Evolutionary conservation across 2,888 invertebrate genomes (phyloP).

Genomic region (Andrena hattorfiana): DNA sequence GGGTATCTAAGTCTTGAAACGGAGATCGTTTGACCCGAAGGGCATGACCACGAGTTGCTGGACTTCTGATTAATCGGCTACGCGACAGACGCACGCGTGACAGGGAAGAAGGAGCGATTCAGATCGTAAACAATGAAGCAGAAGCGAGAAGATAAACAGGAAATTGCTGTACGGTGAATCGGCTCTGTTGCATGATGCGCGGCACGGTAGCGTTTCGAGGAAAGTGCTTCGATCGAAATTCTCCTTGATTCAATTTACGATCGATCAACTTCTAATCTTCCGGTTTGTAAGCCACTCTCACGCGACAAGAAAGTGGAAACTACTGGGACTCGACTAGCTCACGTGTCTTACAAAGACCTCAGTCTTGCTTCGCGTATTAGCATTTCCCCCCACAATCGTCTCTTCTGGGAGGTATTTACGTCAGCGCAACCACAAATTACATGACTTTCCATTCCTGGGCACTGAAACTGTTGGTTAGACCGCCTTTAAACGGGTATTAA

Average conservation of each 20-base stretch:
- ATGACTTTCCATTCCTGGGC: not conserved
- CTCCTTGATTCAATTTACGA: not conserved
- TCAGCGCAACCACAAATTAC: slow-evolving; percentile 4
- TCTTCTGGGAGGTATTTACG: slow-evolving; percentile 11
- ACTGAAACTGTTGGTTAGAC: not conserved
- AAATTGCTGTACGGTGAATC: slow-evolving; percentile 1
- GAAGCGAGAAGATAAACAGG: slow-evolving; percentile 1
- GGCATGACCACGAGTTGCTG: not conserved
- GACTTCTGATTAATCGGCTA: not conserved
- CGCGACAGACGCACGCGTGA: not conserved
- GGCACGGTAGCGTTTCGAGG: slow-evolving; percentile 6
- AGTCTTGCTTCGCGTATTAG: not conserved
- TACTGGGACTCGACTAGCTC: not conserved
- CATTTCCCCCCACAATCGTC: slow-evolving; percentile 4
- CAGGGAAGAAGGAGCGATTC: not conserved
- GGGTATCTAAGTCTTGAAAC: not conserved
- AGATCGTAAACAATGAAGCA: not conserved
- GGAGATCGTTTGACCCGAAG: not conserved
- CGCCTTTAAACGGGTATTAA: not conserved
- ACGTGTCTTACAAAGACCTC: slow-evolving; percentile 2
- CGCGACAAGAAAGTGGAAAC: not conserved
- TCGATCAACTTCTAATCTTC: not conserved
- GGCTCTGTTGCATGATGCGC: slow-evolving; percentile 24
- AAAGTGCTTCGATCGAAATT: not conserved
- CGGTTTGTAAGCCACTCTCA: not conserved